Conservation (phyloP, 2,113 vertebrate species). For the Chaetodon auriga region DNA sequence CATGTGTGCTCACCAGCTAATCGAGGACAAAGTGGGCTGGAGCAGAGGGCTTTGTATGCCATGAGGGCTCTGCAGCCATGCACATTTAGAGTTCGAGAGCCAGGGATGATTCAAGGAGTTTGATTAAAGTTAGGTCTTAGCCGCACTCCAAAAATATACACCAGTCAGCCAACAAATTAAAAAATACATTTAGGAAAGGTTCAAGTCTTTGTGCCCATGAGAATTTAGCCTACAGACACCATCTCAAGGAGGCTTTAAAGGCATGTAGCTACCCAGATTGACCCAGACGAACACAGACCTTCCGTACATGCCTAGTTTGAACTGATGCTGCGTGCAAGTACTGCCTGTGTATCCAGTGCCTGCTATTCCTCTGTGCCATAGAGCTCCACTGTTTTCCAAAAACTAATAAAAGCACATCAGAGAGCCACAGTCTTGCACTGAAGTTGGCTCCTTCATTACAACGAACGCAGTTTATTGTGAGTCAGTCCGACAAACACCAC, state of each 20-base stretch:
- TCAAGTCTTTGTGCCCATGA: neutral
- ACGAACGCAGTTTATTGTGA: neutral
- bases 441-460: neutral
- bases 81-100: conserved; percentile 9
- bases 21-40: conserved; percentile 41
- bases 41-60: conserved; percentile 24
- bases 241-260: no score
- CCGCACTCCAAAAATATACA: neutral
- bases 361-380: neutral
- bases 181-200: conserved; percentile 1
- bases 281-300: neutral
- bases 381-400: neutral
- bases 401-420: neutral
- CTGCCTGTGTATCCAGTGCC: neutral
- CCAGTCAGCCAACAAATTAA: neutral
- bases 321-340: neutral
- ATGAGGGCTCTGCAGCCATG: conserved; percentile 4
- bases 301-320: neutral
- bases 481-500: neutral
- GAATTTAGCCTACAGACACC: neutral
- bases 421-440: neutral
- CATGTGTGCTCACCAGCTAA: conserved; percentile 39
- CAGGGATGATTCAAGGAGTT: conserved; percentile 32
- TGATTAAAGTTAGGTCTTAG: conserved; percentile 27
- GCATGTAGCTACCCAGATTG: no score